A percentile compares a stretch with the other conserved stretches of the same genome.
Evolutionary conservation across 2,113 vertebrate species (phyloP).

Genomic region (Cairina moschata): DNA sequence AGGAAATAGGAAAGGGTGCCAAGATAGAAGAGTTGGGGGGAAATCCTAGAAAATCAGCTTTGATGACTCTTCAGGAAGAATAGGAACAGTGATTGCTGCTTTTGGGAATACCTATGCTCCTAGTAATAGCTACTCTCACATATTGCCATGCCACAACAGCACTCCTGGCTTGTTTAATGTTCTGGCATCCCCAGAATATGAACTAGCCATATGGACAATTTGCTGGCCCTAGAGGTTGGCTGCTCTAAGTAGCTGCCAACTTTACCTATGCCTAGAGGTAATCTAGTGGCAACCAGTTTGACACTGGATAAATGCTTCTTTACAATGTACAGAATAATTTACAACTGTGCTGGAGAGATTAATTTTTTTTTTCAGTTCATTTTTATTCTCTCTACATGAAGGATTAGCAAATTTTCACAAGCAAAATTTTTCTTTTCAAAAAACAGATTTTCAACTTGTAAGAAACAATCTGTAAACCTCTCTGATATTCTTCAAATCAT

Average conservation of each 20-base stretch:
- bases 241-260: neutral
- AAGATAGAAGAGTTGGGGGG: neutral
- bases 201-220: neutral
- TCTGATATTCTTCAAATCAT: neutral
- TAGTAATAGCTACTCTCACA: neutral
- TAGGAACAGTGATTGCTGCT: neutral
- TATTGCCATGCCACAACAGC: neutral
- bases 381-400: neutral
- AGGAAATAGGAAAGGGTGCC: neutral
- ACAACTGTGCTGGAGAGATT: neutral
- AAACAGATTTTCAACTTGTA: neutral
- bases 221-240: neutral
- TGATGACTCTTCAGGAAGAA: neutral
- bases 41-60: neutral
- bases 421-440: neutral
- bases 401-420: neutral
- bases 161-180: neutral
- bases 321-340: neutral
- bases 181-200: neutral
- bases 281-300: neutral
- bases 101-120: neutral
- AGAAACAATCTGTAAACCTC: neutral
- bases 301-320: neutral
- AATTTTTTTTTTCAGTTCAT: neutral
- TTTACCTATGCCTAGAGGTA: neutral